These are phyloP conservation scores for Aphyosemion australe DNA, from an alignment of 2,113 vertebrate species.

Conservation along the genomic window DNA sequence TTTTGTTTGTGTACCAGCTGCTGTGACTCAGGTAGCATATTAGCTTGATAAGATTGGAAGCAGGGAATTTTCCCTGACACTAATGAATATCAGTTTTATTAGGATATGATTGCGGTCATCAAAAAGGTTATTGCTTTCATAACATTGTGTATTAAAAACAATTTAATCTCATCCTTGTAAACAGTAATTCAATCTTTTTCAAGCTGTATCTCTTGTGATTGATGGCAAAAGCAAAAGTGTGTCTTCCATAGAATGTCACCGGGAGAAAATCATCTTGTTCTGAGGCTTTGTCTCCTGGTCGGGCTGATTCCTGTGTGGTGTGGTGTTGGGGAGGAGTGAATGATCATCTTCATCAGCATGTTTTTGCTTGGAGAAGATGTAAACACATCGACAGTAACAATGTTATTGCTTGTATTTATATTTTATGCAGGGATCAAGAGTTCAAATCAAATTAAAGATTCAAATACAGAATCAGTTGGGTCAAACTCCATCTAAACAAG, in stretches of 20 bases:
- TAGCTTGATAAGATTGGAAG: slow-evolving; percentile 59
- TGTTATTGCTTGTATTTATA: too few relatives aligned
- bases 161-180: slow-evolving; percentile 77
- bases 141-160: slow-evolving; percentile 79
- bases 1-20: slow-evolving; percentile 53
- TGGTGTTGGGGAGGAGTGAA: too few relatives aligned
- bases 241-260: slow-evolving; percentile 54
- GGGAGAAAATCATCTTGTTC: slow-evolving; percentile 36
- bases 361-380: not conserved
- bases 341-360: too few relatives aligned
- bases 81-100: slow-evolving; percentile 81
- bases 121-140: slow-evolving; percentile 80
- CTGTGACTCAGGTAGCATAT: slow-evolving; percentile 58
- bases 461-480: slow-evolving; percentile 11
- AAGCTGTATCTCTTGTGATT: slow-evolving; percentile 55
- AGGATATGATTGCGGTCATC: slow-evolving; percentile 76
- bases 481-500: not conserved
- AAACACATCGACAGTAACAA: too few relatives aligned
- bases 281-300: slow-evolving; percentile 3
- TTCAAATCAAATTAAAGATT: not conserved
- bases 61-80: slow-evolving; percentile 75
- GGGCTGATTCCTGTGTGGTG: not conserved
- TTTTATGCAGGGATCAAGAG: too few relatives aligned
- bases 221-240: slow-evolving; percentile 59
- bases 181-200: slow-evolving; percentile 74